These are phyloP conservation scores for Drosophila monieri DNA, from an alignment of 2,888 invertebrate species.

Conservation along the genomic window DNA sequence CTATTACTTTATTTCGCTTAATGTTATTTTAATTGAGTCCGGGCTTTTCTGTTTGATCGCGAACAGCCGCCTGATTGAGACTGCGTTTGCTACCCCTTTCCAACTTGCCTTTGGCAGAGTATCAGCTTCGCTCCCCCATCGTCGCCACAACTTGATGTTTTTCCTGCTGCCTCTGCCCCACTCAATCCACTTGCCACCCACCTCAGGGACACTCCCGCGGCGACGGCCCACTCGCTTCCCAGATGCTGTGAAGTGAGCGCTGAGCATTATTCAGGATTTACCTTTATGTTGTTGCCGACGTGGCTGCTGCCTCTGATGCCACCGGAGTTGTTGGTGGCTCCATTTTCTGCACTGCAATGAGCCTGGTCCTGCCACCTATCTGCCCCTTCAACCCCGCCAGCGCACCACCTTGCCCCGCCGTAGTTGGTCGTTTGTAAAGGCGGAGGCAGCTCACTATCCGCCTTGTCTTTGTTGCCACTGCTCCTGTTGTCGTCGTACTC, in stretches of 20 bases:
- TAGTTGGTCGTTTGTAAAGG: constrained; percentile 57
- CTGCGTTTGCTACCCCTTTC: not conserved
- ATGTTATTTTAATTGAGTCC: not conserved
- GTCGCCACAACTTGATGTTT: constrained; percentile 10
- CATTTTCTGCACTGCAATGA: constrained; percentile 58
- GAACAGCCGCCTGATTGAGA: not conserved
- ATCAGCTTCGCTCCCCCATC: constrained; percentile 8
- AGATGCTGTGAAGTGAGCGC: constrained; percentile 65
- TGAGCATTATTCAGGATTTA: constrained; percentile 81
- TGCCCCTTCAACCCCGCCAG: not conserved
- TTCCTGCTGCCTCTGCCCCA: constrained; percentile 8
- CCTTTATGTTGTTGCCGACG: constrained; percentile 78
- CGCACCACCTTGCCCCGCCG: constrained; percentile 17
- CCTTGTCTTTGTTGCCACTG: constrained; percentile 28
- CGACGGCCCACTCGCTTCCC: constrained; percentile 43
- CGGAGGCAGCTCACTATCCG: constrained; percentile 36
- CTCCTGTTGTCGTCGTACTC: constrained; percentile 36
- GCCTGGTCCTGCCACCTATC: constrained; percentile 4
- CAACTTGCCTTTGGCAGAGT: constrained; percentile 13
- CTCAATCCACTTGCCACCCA: not conserved
- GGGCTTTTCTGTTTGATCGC: not conserved
- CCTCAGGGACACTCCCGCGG: constrained; percentile 52
- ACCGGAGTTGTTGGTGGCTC: constrained; percentile 31
- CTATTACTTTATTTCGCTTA: not conserved
- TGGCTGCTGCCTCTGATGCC: constrained; percentile 43